phyloP scores from a whole-genome alignment of 2,797 vertebrate species.

The Pteropus rufus region DNA sequence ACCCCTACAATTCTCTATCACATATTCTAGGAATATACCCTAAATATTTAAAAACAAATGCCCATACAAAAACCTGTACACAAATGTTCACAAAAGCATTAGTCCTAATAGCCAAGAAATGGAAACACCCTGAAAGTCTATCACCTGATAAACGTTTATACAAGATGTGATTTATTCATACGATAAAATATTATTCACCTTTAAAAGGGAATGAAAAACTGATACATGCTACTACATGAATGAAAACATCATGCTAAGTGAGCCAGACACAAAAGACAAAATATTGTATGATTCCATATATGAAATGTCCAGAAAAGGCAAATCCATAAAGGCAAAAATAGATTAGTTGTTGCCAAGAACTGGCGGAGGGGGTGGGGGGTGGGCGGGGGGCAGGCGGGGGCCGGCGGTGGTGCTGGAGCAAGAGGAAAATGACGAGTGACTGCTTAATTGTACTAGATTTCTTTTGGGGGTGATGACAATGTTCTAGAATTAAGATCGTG shows the following conservation, averaged over 20 bases:
- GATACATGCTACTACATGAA: not conserved
- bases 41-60: not conserved
- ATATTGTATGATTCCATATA: not conserved
- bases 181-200: not conserved
- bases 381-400: no score
- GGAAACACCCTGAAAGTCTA: not conserved
- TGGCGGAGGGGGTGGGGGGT: not conserved
- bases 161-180: not conserved
- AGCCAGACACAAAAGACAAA: not conserved
- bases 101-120: not conserved
- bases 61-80: not conserved
- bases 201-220: not conserved
- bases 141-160: not conserved
- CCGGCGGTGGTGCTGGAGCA: no score
- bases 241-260: not conserved
- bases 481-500: not conserved
- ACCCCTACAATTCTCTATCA: not conserved
- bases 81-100: not conserved
- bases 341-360: not conserved
- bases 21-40: not conserved
- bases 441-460: not conserved
- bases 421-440: not conserved
- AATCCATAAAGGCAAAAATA: not conserved
- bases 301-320: not conserved
- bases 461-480: not conserved